These are phyloP conservation scores for Gymnocephalus cernua DNA, from an alignment of 2,113 vertebrate genomes.

Conservation along the genomic window DNA sequence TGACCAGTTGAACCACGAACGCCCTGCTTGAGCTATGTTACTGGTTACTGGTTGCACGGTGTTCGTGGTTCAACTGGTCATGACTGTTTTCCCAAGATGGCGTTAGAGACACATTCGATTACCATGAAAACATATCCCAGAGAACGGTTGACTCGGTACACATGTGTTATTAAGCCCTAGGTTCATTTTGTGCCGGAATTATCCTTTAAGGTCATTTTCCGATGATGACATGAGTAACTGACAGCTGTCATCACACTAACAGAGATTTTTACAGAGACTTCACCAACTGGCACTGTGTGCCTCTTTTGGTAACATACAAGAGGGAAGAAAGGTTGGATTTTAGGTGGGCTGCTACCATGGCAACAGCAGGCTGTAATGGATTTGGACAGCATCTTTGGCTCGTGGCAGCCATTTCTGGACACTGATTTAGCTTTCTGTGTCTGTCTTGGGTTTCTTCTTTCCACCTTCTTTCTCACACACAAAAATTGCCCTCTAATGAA, in stretches of 20 bases:
- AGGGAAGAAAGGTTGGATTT: slow-evolving; percentile 26
- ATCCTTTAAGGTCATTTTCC: not conserved
- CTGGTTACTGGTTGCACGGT: too few relatives aligned
- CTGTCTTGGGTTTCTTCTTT: not conserved
- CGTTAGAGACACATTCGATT: too few relatives aligned
- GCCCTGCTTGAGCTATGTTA: too few relatives aligned
- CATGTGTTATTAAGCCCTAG: too few relatives aligned
- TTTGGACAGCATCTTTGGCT: slow-evolving; percentile 45
- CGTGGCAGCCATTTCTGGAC: slow-evolving; percentile 31
- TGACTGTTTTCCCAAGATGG: too few relatives aligned
- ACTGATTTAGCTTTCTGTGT: slow-evolving; percentile 17
- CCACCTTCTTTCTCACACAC: not conserved
- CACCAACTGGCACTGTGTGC: slow-evolving; percentile 9
- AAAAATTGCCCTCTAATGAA: slow-evolving; percentile 13
- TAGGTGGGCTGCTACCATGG: slow-evolving; percentile 61
- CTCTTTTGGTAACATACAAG: slow-evolving; percentile 22
- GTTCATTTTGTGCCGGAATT: too few relatives aligned
- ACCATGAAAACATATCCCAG: too few relatives aligned
- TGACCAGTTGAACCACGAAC: too few relatives aligned
- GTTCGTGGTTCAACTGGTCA: too few relatives aligned
- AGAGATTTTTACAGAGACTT: slow-evolving; percentile 9
- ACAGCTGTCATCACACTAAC: slow-evolving; percentile 29
- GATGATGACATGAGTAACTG: not conserved
- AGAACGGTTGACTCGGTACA: too few relatives aligned
- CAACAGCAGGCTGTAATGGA: slow-evolving; percentile 47